These are phyloP conservation scores for Mandrillus leucophaeus DNA, from an alignment of 2,113 vertebrate genomes.

Conservation along the genomic window DNA sequence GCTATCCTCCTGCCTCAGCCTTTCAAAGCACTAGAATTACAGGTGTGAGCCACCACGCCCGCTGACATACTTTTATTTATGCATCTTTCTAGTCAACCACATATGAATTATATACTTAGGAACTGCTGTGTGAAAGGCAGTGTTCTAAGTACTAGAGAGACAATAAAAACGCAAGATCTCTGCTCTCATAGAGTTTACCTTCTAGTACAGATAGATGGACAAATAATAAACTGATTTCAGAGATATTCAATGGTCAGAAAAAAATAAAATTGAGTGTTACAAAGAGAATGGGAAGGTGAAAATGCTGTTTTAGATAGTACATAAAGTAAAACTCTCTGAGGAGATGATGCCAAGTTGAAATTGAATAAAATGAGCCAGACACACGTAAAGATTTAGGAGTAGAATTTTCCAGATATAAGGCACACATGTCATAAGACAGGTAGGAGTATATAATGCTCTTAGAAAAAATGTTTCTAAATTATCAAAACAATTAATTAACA, in stretches of 20 bases:
- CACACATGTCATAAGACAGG: background rate
- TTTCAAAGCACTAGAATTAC: too few relatives aligned
- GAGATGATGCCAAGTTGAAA: background rate
- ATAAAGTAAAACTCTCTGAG: background rate
- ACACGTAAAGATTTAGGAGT: background rate
- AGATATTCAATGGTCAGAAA: background rate
- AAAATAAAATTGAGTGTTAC: background rate
- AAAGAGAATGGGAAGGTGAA: background rate
- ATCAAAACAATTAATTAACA: background rate
- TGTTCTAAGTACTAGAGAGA: background rate
- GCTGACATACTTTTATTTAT: background rate
- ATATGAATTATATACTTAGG: background rate
- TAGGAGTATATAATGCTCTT: background rate
- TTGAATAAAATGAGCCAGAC: background rate
- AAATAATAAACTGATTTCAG: background rate
- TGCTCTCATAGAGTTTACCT: background rate
- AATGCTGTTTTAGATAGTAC: background rate
- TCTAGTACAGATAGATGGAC: background rate
- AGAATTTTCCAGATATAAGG: background rate
- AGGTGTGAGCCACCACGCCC: too few relatives aligned
- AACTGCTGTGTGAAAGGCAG: background rate
- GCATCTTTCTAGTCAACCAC: background rate
- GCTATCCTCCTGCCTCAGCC: too few relatives aligned
- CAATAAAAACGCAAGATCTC: background rate
- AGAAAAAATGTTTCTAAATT: background rate